These are phyloP conservation scores for Rana temporaria DNA, from an alignment of 2,113 vertebrate genomes.

Conservation along the genomic window DNA sequence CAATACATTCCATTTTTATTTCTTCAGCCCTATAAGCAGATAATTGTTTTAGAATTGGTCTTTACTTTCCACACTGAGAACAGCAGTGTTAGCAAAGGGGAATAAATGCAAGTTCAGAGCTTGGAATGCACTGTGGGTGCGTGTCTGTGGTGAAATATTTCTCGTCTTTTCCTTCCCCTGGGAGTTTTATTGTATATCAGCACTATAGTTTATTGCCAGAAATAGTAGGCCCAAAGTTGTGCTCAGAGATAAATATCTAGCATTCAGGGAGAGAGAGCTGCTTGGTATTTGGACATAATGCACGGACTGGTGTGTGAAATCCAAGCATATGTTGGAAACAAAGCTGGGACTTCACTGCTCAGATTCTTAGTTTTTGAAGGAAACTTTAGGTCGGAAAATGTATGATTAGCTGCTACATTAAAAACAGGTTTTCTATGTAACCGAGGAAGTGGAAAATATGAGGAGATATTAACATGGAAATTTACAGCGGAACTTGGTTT, in stretches of 20 bases:
- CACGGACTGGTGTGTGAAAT: constrained; percentile 29
- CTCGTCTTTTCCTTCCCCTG: constrained; percentile 12
- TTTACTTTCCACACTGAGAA: no score
- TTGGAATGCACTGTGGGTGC: background rate
- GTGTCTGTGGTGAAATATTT: constrained; percentile 21
- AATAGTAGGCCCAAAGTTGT: constrained; percentile 3
- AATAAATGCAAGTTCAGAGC: background rate
- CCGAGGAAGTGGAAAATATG: constrained; percentile 47
- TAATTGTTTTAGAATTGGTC: no score
- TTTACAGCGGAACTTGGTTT: constrained; percentile 34
- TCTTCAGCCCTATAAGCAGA: no score
- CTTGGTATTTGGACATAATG: constrained; percentile 7
- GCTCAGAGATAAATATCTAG: constrained; percentile 31
- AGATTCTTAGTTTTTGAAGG: constrained; percentile 29
- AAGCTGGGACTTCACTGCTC: constrained; percentile 36
- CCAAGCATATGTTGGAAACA: constrained; percentile 50
- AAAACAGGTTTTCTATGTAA: constrained; percentile 40
- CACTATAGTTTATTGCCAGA: constrained; percentile 1
- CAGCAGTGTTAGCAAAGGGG: no score
- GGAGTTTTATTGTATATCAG: constrained; percentile 27
- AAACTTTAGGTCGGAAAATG: constrained; percentile 51
- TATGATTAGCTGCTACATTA: constrained; percentile 47
- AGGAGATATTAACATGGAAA: constrained; percentile 15
- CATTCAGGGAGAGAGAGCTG: background rate
- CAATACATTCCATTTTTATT: no score